Base-by-base conservation (phyloP, 2,113 vertebrate species). In the Scalopus aquaticus region DNA sequence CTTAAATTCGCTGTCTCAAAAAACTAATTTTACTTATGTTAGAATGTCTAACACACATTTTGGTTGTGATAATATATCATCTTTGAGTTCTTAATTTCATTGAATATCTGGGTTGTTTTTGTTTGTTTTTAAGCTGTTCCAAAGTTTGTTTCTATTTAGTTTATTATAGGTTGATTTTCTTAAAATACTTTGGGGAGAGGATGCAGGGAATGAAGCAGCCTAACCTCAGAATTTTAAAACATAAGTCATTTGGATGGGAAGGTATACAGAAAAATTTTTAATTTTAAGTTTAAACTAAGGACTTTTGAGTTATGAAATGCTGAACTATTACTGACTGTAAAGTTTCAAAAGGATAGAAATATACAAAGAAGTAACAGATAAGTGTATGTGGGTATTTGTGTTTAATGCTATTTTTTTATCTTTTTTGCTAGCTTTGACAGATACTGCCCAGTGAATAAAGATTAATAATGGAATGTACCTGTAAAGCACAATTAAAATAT, bases 281-380 rank as follows among this genome's bases (percentile, higher is more conserved):
- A 64, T 42, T 69, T 91, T 65, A 88, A 83, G 30, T 88, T 86
- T 80, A 58, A 94, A 37, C 9, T 90, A 54, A 95, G 54, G 13
- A 3, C 62, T 95, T 84, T 64, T 74, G 58, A 77, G 6, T 91
- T 93, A 65, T 42, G 80, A 84, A 91, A 76, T 88, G 28, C 44
- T 77, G 49, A 94, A 26, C 76, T 83, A 0, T 83, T 95, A 32
- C 35, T 58, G 32, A 56, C 17, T 69, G 35, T 44, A 67, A 93
- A 76, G 84, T 95, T 44, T 88, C 51, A 28, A 92, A 13, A 70
- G 28, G 42, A 15, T 82, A 70, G 22, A 17, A 88, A 15, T 74
- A 46, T 78, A 44, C 15, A 67, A 49, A 88, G n/a, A 84, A 87
- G 35, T 62, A 15, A 90, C 22, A 72, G 44, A 1, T 87, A 87